A percentile compares a stretch with the other conserved stretches of the same genome.
Conservation (phyloP, 2,797 vertebrate species). For the Threskiornis aethiopicus region DNA sequence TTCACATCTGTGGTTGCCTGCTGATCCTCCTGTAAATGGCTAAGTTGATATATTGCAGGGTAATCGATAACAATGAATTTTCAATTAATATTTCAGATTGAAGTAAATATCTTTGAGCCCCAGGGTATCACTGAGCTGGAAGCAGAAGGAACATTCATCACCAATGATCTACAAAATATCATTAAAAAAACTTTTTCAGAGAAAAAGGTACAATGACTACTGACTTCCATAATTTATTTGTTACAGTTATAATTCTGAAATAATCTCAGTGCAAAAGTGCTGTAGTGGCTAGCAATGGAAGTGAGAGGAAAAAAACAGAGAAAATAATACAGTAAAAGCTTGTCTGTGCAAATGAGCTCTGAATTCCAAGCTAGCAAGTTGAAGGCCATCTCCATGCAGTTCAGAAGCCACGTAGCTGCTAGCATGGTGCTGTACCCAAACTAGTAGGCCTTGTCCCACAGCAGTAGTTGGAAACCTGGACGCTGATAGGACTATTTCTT, state of each 20-base stretch:
- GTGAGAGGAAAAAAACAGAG: background rate
- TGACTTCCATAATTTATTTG: background rate
- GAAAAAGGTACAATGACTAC: constrained; percentile 78
- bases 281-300: background rate
- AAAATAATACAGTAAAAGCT: background rate
- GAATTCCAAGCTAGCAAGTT: background rate
- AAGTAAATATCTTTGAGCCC: constrained; percentile 86
- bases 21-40: background rate
- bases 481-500: background rate
- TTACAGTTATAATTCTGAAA: background rate
- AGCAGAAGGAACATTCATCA: constrained; percentile 83
- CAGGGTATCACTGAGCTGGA: constrained; percentile 84
- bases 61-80: background rate
- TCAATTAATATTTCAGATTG: constrained; percentile 79
- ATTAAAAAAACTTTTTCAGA: constrained; percentile 84
- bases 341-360: background rate
- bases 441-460: background rate
- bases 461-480: background rate
- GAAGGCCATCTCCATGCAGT: background rate
- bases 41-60: background rate
- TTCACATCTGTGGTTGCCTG: background rate
- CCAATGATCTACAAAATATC: constrained; percentile 85
- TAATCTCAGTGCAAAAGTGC: background rate
- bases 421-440: background rate
- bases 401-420: background rate